Percentiles rank a stretch among this genome's conserved stretches.
Evolutionary conservation across 2,113 vertebrate genomes (phyloP).

Genomic region (Catharus minimus): DNA sequence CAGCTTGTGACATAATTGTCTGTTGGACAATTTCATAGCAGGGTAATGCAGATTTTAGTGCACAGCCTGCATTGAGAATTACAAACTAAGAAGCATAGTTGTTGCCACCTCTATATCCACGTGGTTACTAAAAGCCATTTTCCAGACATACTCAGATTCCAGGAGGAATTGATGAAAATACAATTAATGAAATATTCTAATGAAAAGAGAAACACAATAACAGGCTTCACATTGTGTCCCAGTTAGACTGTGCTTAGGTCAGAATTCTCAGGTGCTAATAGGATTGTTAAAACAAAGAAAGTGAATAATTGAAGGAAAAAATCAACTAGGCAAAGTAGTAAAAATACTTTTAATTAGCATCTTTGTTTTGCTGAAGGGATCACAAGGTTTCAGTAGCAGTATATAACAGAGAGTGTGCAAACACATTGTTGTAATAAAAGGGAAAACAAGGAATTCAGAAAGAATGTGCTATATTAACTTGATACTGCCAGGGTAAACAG

Average conservation of each 20-base stretch:
- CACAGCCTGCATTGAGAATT: neutral
- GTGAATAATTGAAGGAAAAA: neutral
- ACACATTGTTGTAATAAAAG: neutral
- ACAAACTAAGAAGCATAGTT: neutral
- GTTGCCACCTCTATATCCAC: neutral
- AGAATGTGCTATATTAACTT: slow-evolving; percentile 15
- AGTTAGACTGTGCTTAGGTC: neutral
- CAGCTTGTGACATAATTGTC: neutral
- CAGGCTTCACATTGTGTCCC: neutral
- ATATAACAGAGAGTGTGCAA: slow-evolving; percentile 19
- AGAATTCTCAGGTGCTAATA: neutral
- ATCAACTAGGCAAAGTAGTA: neutral
- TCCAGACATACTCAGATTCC: neutral
- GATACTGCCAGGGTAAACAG: slow-evolving; percentile 33
- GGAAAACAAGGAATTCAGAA: slow-evolving; percentile 2
- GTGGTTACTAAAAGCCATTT: neutral
- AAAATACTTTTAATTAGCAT: neutral
- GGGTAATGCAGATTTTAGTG: neutral
- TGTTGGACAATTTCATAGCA: neutral
- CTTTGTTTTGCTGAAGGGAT: neutral
- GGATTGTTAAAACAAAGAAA: slow-evolving; percentile 8
- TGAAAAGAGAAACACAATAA: neutral
- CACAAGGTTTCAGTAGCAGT: neutral
- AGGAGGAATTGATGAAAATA: neutral
- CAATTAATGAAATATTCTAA: slow-evolving; percentile 12